These are phyloP conservation scores for Ptiloglossa arizonensis DNA, from an alignment of 1,140 invertebrate genomes.

Conservation along the genomic window DNA sequence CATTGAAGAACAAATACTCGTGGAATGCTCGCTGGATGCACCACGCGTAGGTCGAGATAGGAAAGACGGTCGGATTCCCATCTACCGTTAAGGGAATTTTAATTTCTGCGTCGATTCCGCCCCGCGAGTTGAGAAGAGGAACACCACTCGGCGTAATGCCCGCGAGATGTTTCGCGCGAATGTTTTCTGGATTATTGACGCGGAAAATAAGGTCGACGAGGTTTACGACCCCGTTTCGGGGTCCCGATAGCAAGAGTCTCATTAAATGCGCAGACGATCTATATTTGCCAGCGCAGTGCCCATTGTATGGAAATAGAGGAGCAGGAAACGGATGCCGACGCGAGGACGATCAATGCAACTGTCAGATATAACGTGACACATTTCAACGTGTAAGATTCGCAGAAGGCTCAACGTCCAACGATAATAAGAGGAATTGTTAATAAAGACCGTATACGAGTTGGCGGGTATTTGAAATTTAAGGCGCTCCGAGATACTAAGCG, in stretches of 20 bases:
- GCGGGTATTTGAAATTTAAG: no score
- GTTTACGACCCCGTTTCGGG: conserved; percentile 37
- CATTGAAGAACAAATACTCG: neutral
- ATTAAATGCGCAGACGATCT: conserved; percentile 49
- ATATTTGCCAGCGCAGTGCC: conserved; percentile 19
- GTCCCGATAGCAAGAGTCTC: conserved; percentile 41
- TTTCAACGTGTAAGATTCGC: neutral
- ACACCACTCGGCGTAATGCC: neutral
- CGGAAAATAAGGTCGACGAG: conserved; percentile 45
- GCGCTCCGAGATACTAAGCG: no score
- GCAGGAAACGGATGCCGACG: conserved; percentile 42
- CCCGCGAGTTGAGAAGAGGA: no score
- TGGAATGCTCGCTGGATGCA: neutral
- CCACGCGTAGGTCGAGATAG: no score
- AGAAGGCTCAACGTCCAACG: no score
- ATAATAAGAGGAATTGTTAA: neutral
- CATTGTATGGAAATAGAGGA: conserved; percentile 51
- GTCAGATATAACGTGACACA: conserved; percentile 4
- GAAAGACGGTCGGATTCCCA: neutral
- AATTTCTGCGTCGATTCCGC: neutral
- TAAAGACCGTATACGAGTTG: no score
- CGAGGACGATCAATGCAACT: conserved; percentile 16
- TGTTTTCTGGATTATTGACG: conserved; percentile 41
- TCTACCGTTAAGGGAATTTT: neutral
- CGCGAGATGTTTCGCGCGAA: conserved; percentile 12